Evolutionary conservation across 2,113 vertebrate species (phyloP).

Genomic region (Pangasianodon gigas): DNA sequence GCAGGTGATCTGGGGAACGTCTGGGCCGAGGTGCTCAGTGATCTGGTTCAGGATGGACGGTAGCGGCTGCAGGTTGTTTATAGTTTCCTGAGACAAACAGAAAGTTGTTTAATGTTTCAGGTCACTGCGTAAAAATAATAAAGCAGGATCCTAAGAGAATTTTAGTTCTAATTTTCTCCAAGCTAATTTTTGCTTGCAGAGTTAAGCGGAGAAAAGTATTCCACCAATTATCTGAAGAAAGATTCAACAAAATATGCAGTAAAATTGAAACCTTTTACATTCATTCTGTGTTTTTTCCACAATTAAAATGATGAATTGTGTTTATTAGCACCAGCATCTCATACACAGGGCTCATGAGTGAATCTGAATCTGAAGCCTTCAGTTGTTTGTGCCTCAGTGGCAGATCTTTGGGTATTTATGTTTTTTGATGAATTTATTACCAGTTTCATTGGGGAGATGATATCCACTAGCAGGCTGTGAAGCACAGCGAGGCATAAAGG

Average conservation of each 20-base stretch:
- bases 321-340: background rate
- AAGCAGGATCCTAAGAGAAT: background rate
- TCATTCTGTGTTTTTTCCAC: background rate
- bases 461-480: slow-evolving; percentile 86
- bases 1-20: slow-evolving; percentile 62
- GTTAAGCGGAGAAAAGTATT: background rate
- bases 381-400: background rate
- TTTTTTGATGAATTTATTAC: slow-evolving; percentile 60
- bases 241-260: background rate
- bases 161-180: background rate
- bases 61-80: slow-evolving; percentile 82
- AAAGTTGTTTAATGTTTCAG: background rate
- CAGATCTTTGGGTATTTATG: background rate
- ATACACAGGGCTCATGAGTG: background rate
- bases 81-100: slow-evolving; percentile 72
- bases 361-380: background rate
- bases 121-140: background rate
- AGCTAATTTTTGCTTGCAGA: background rate
- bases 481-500: slow-evolving; percentile 87
- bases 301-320: background rate
- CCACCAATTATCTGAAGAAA: background rate
- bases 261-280: background rate
- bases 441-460: slow-evolving; percentile 82
- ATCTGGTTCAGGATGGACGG: slow-evolving; percentile 90
- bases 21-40: slow-evolving; percentile 69